phyloP scores from a whole-genome alignment of 2,888 invertebrate genomes.

The Lasioglossum oenotherae region DNA sequence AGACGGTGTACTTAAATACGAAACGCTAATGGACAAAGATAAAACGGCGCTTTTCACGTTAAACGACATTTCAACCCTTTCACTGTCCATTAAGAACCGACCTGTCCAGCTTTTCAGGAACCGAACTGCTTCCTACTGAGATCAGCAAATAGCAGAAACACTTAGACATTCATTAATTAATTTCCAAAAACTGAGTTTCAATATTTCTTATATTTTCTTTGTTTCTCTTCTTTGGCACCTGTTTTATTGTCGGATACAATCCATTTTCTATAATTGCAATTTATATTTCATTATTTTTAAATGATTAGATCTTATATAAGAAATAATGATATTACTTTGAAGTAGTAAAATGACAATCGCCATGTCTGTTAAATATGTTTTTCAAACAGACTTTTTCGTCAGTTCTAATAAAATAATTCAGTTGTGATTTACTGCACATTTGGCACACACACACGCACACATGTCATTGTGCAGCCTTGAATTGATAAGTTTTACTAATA shows the following conservation, averaged over 20 bases:
- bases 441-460: no score
- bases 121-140: background rate
- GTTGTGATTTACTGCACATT: background rate
- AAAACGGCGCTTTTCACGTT: background rate
- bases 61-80: background rate
- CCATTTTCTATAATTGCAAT: background rate
- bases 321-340: background rate
- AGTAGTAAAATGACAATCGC: background rate
- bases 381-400: background rate
- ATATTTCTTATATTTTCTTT: background rate
- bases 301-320: no score
- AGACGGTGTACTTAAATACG: background rate
- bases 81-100: background rate
- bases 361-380: background rate
- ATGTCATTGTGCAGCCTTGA: background rate
- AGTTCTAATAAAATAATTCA: background rate
- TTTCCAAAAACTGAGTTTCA: background rate
- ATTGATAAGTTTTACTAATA: background rate
- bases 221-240: background rate
- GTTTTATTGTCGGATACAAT: background rate
- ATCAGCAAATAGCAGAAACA: background rate
- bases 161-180: background rate
- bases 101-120: background rate
- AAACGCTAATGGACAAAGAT: slow-evolving; percentile 7
- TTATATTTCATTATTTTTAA: no score